phyloP scores from a whole-genome alignment of 2,888 invertebrate genomes.

The Sepiola atlantica region DNA sequence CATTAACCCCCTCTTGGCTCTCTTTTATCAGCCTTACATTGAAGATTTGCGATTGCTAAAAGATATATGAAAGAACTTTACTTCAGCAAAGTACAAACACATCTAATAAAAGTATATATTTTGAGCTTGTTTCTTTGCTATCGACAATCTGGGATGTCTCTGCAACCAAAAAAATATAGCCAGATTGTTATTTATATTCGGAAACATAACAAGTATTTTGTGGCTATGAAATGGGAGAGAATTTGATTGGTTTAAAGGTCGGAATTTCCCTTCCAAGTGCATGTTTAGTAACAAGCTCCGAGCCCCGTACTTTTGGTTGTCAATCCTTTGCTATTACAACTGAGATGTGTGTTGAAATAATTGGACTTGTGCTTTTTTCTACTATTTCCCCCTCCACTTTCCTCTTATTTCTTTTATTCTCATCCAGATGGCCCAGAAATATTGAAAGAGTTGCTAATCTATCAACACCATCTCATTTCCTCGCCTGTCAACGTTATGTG shows the following conservation, averaged over 20 bases:
- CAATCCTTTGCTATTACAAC: background rate
- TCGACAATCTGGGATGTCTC: too few relatives aligned
- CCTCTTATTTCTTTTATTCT: background rate
- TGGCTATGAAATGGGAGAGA: background rate
- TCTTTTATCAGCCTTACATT: too few relatives aligned
- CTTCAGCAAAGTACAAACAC: too few relatives aligned
- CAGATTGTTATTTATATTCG: background rate
- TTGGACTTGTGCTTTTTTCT: background rate
- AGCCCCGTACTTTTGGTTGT: background rate
- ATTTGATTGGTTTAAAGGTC: background rate
- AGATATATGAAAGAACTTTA: too few relatives aligned
- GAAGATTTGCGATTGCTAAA: too few relatives aligned
- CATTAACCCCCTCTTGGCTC: too few relatives aligned
- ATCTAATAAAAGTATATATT: too few relatives aligned
- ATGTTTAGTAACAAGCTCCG: background rate
- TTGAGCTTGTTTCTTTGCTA: too few relatives aligned
- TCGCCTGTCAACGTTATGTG: conserved; percentile 10
- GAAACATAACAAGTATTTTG: too few relatives aligned
- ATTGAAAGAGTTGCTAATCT: conserved; percentile 13
- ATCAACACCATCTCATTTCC: conserved; percentile 22
- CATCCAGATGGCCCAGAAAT: conserved; percentile 12
- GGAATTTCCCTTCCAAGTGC: background rate
- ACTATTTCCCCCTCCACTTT: background rate
- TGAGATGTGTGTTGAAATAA: background rate
- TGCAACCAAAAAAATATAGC: too few relatives aligned